Evolutionary conservation across 2,113 vertebrate genomes (phyloP), one percentile per base, ranked within the genome.

Genomic region (Heliornis fulica): DNA sequence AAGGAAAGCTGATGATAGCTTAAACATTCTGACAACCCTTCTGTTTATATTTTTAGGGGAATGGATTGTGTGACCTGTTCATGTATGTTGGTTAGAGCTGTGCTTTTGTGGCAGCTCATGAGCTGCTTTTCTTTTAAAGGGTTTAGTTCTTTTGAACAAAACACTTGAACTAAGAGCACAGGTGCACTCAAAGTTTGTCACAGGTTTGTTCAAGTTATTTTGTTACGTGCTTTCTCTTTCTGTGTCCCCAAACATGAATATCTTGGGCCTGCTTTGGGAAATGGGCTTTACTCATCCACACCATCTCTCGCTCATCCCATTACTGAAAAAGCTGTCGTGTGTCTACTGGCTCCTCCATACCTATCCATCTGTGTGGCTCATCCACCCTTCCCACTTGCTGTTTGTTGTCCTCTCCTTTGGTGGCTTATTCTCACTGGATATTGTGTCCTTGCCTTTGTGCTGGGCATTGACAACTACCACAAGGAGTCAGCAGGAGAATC

Each of bases 11-110:
- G 95, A 61, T 96, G 88, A 87, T 96, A 91, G 69, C 82, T 92
- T 81, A 93, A 83, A 89, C 70, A 45, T 95, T 68, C 83, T 96
- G 96, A 90, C 90, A 97, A 92, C 80, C 89, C 91, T 97, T 97
- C 92, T 96, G 84, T 61, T 96, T 89, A 56, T 94, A 95, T 95
- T 96, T 97, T 64, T 97, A 93, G 80, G 72, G 56, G 76, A 96
- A 93, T 93, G 84, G 68, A 91, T 97, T 85, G 38, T 83, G 78
- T 76, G 97, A 85, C 89, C 75, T 96, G 68, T 89, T 88, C 91
- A 70, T 71, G 31, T 64, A 54, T 79, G 83, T 81, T 63, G 5
- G 22, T 57, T 83, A 25, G 56, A 76, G 34, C 15, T 65, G 32
- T 94, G 56, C 26, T 83, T 89, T 61, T 93, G 57, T 76, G 89